Conservation (phyloP, 1,140 invertebrate species). For the Drosophila lacertosa region DNA sequence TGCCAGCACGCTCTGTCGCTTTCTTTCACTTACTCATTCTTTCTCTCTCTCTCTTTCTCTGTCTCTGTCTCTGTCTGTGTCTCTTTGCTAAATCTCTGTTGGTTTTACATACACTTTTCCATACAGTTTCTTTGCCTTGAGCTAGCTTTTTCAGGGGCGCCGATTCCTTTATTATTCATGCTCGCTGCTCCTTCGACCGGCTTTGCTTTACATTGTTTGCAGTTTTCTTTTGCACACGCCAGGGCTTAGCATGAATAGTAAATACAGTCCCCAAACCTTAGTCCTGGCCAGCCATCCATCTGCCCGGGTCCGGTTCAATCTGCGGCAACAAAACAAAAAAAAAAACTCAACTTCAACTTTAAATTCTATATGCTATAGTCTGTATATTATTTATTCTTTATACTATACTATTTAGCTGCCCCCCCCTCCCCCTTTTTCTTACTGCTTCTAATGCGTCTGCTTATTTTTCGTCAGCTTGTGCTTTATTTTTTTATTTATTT, state of each 20-base stretch:
- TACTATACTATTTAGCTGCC: neutral
- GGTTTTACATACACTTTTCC: neutral
- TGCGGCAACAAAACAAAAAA: slow-evolving; percentile 13
- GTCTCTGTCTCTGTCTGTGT: neutral
- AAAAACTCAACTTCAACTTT: slow-evolving; percentile 22
- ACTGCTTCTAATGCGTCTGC: neutral
- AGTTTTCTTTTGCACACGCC: slow-evolving; percentile 72
- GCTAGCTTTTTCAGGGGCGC: slow-evolving; percentile 62
- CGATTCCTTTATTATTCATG: slow-evolving; percentile 76
- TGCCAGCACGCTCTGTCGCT: neutral
- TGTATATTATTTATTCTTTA: no score
- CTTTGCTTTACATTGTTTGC: slow-evolving; percentile 70
- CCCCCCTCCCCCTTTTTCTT: neutral
- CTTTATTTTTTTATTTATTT: slow-evolving; percentile 21
- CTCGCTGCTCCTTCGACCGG: slow-evolving; percentile 47
- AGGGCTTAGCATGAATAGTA: slow-evolving; percentile 78
- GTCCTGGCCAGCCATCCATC: neutral
- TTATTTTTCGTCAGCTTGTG: neutral
- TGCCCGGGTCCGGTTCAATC: slow-evolving; percentile 30
- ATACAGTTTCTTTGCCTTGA: slow-evolving; percentile 27
- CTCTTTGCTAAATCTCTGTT: neutral
- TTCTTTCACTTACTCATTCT: slow-evolving; percentile 2
- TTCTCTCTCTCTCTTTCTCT: neutral
- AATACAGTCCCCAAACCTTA: slow-evolving; percentile 35
- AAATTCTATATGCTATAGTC: slow-evolving; percentile 9